Conservation (phyloP, 2,797 vertebrate species). For the Microctenopoma stevenorrisi region DNA sequence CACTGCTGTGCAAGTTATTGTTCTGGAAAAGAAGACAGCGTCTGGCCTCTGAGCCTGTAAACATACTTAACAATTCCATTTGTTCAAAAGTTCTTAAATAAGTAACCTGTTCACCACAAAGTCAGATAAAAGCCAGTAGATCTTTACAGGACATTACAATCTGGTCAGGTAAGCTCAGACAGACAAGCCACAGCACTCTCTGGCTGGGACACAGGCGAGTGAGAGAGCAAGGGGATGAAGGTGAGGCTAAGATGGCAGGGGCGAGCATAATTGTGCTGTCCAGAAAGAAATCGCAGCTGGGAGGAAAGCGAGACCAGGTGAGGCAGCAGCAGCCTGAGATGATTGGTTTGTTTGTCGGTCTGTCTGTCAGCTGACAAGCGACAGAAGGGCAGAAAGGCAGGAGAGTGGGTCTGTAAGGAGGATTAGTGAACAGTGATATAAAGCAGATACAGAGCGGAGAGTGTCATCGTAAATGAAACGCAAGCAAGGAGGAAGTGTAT, state of each 20-base stretch:
- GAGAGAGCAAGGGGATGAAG: background rate
- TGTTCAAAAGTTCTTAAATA: background rate
- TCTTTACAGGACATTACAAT: constrained; percentile 3
- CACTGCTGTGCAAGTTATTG: constrained; percentile 20
- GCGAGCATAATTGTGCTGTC: constrained; percentile 31
- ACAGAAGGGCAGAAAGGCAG: constrained; percentile 2
- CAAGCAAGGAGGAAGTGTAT: background rate
- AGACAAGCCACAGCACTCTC: constrained; percentile 6
- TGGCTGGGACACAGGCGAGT: constrained; percentile 18
- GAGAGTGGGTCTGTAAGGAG: constrained; percentile 42
- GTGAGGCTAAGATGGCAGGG: constrained; percentile 19
- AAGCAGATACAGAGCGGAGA: constrained; percentile 58
- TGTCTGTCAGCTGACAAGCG: constrained; percentile 38
- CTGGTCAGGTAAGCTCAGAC: background rate
- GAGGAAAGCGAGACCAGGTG: constrained; percentile 36
- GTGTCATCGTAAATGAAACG: constrained; percentile 22
- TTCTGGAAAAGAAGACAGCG: constrained; percentile 23
- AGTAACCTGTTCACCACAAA: background rate
- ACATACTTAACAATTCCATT: constrained; percentile 9
- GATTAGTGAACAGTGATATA: constrained; percentile 56
- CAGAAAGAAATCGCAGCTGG: constrained; percentile 40
- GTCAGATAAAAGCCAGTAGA: constrained; percentile 6
- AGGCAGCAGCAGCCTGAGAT: constrained; percentile 44
- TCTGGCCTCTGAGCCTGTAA: constrained; percentile 7
- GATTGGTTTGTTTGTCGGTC: constrained; percentile 41